Evolutionary conservation across 2,797 vertebrate species (phyloP).

Genomic region (Poecilia picta): DNA sequence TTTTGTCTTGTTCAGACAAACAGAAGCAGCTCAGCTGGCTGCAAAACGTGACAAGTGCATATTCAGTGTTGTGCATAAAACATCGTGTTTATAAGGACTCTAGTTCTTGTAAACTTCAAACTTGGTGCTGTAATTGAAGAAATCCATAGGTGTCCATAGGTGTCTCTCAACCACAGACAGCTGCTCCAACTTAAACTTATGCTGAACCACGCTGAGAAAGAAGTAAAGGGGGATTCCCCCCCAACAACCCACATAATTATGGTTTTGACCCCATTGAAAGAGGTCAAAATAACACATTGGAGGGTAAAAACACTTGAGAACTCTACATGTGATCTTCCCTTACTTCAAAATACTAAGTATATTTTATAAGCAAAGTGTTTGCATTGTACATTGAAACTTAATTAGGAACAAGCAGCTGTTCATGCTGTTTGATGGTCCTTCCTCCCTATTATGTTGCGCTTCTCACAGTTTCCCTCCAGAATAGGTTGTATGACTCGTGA

Average conservation of each 20-base stretch:
- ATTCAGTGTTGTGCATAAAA: neutral
- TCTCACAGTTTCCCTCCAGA: neutral
- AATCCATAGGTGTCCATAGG: neutral
- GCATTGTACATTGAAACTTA: neutral
- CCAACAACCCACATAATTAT: neutral
- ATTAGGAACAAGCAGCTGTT: neutral
- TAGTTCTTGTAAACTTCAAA: neutral
- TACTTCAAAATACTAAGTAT: neutral
- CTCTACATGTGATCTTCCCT: neutral
- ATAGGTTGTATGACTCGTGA: neutral
- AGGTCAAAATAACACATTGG: neutral
- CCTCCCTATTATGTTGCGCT: neutral
- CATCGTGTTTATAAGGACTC: neutral
- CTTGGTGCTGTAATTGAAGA: neutral
- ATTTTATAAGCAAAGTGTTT: neutral
- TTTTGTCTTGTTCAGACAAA: constrained; percentile 32
- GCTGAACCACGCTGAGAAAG: neutral
- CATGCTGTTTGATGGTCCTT: neutral
- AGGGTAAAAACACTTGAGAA: neutral
- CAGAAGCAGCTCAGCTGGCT: constrained; percentile 19
- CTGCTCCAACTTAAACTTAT: neutral
- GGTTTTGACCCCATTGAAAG: neutral
- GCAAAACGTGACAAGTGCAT: constrained; percentile 5
- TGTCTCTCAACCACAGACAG: neutral
- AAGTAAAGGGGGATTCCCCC: neutral